phyloP scores from a whole-genome alignment of 1,140 invertebrate species.

The Elymnias hypermnestra region DNA sequence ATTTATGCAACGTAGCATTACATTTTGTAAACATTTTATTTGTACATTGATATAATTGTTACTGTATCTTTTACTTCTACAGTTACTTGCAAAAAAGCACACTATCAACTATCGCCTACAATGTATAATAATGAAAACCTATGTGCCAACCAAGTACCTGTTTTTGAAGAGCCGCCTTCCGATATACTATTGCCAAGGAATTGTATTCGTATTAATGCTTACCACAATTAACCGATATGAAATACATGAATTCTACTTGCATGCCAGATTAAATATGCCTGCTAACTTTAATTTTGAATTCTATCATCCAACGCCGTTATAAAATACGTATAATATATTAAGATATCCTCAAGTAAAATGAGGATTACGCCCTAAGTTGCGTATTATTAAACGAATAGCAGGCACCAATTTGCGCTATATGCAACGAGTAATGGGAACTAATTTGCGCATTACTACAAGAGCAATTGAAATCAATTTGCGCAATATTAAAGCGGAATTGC shows the following conservation, averaged over 20 bases:
- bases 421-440: too few species aligned
- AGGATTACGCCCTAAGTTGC: too few species aligned
- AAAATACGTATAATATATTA: too few species aligned
- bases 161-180: slow-evolving; percentile 36
- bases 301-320: slow-evolving; percentile 34
- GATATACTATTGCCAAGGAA: slow-evolving; percentile 47
- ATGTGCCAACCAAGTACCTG: slow-evolving; percentile 28
- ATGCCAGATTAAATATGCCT: slow-evolving; percentile 26
- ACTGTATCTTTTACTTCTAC: slow-evolving; percentile 28
- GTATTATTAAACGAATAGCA: too few species aligned
- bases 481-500: too few species aligned
- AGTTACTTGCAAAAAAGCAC: slow-evolving; percentile 33
- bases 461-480: too few species aligned
- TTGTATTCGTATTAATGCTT: slow-evolving; percentile 22
- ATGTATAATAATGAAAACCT: slow-evolving; percentile 39
- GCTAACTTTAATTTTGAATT: slow-evolving; percentile 38
- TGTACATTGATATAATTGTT: too few species aligned
- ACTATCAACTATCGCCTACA: slow-evolving; percentile 26
- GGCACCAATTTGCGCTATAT: too few species aligned
- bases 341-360: too few species aligned
- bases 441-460: too few species aligned
- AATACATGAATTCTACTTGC: slow-evolving; percentile 43
- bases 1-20: too few species aligned
- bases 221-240: slow-evolving; percentile 31
- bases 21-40: too few species aligned